Percentiles rank a stretch among this genome's conserved stretches.
These are phyloP conservation scores for Gadus chalcogrammus DNA, from an alignment of 2,113 vertebrate species.

Conservation along the genomic window DNA sequence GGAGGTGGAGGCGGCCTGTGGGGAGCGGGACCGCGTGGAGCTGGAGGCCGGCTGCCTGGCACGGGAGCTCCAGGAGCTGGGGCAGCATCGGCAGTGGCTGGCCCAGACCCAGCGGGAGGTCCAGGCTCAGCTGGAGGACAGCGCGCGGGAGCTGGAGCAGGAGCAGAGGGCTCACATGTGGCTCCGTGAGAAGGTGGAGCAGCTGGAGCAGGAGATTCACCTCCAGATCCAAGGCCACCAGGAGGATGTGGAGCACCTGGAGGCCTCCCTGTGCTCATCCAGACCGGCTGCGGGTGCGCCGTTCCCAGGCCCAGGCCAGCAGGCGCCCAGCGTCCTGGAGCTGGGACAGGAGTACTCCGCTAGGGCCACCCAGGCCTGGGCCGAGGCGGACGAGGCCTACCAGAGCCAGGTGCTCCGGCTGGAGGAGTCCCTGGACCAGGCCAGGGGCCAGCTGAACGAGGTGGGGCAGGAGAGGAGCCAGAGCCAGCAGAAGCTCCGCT, in stretches of 20 bases:
- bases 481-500: constrained; percentile 72
- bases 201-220: constrained; percentile 81
- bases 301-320: constrained; percentile 35
- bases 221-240: constrained; percentile 73
- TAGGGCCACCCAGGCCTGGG: constrained; percentile 78
- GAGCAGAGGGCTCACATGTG: constrained; percentile 80
- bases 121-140: constrained; percentile 61
- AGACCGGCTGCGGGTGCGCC: constrained; percentile 46
- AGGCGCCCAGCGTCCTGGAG: constrained; percentile 66
- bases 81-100: constrained; percentile 72
- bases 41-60: constrained; percentile 75
- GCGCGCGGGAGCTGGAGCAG: constrained; percentile 78
- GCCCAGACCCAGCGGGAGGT: constrained; percentile 68
- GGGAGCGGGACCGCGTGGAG: constrained; percentile 75
- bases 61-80: constrained; percentile 74
- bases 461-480: constrained; percentile 77
- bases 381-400: constrained; percentile 77
- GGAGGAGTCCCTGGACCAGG: constrained; percentile 77
- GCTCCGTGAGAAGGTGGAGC: constrained; percentile 74
- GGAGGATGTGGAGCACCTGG: constrained; percentile 76
- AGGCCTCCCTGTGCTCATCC: constrained; percentile 52
- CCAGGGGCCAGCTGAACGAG: constrained; percentile 69
- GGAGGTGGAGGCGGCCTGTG: constrained; percentile 74
- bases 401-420: constrained; percentile 75
- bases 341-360: constrained; percentile 78